Base-by-base conservation (phyloP, 2,888 invertebrate species). In the Polyploca ridens region DNA sequence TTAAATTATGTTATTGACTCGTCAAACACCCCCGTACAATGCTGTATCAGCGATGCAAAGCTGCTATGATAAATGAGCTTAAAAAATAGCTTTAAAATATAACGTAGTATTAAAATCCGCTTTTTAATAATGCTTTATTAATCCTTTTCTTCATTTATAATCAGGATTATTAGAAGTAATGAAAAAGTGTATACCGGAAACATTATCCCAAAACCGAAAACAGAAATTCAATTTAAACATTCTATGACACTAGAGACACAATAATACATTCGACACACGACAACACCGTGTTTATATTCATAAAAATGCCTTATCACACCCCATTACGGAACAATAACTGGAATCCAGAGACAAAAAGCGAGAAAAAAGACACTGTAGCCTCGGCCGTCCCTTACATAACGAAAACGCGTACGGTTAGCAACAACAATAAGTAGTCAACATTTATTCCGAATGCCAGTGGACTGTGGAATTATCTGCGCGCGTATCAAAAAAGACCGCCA, bases 401-500 rank as follows among this genome's bases (percentile, higher is more conserved):
- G 75, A 79, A 78, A 78, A 72, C 71, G 72, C 58, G 73, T 68
- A 81, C 78, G 66, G 80, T 75, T 73, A 75, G 72, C 72, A 72
- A 70, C 67, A 72, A 79, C 81, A 85, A 81, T 79, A 82, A 81
- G 82, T 77, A 82, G 82, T 77, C 72, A 76, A 76, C 78, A 78
- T 86, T 84, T 85, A 90, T 88, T 83, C 83, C 82, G 80, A 83
- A 86, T 86, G 82, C 82, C 76, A 77, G 75, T 78, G 80, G 46
- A 46, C 46, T 46, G n/a, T 46, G 46, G 84, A 88, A 88, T 90
- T 90, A 91, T 90, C 90, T 78, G 81, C 69, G 76, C 76, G 71
- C 77, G 85, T 83, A 90, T 88, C 90, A 87, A 88, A 90, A 90
- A 90, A 89, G 84, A 83, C 83, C 80, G 81, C 75, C 74, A 69